Percentiles rank a stretch among this genome's conserved stretches.
phyloP scores from a whole-genome alignment of 2,888 invertebrate species.

The Pasiphila rectangulata region DNA sequence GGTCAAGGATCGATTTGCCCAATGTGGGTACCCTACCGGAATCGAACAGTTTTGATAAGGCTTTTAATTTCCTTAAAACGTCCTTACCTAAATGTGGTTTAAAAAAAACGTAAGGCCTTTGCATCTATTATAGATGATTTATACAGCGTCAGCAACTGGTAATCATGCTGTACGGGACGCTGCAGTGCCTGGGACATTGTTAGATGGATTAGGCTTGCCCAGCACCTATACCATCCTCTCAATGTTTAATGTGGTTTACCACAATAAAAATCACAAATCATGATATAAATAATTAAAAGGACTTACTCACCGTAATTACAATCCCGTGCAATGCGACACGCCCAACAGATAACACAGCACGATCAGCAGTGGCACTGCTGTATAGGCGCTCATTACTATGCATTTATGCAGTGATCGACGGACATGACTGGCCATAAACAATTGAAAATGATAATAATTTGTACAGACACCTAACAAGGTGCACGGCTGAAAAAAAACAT shows the following conservation, averaged over 20 bases:
- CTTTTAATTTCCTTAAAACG: too few relatives aligned
- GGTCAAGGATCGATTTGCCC: too few relatives aligned
- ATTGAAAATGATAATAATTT: slow-evolving; percentile 12
- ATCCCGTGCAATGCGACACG: slow-evolving; percentile 8
- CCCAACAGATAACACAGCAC: slow-evolving; percentile 17
- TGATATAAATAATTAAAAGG: not conserved
- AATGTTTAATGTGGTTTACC: not conserved
- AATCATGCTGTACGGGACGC: too few relatives aligned
- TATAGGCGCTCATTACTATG: slow-evolving; percentile 9
- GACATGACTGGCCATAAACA: slow-evolving; percentile 19
- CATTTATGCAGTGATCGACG: slow-evolving; percentile 27
- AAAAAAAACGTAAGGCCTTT: too few relatives aligned
- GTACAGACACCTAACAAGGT: not conserved
- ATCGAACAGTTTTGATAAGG: too few relatives aligned
- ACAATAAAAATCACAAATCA: not conserved
- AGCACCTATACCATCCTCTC: not conserved
- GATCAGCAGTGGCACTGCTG: slow-evolving; percentile 27
- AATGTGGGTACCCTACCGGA: too few relatives aligned
- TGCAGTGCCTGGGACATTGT: too few relatives aligned
- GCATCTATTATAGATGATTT: too few relatives aligned
- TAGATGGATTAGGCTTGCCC: too few relatives aligned
- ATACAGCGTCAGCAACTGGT: too few relatives aligned
- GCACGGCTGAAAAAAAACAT: too few relatives aligned
- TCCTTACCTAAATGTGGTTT: too few relatives aligned
- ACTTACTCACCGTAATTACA: slow-evolving; percentile 13